These are phyloP conservation scores for Endomychus coccineus DNA, from an alignment of 2,888 invertebrate species.

Conservation along the genomic window DNA sequence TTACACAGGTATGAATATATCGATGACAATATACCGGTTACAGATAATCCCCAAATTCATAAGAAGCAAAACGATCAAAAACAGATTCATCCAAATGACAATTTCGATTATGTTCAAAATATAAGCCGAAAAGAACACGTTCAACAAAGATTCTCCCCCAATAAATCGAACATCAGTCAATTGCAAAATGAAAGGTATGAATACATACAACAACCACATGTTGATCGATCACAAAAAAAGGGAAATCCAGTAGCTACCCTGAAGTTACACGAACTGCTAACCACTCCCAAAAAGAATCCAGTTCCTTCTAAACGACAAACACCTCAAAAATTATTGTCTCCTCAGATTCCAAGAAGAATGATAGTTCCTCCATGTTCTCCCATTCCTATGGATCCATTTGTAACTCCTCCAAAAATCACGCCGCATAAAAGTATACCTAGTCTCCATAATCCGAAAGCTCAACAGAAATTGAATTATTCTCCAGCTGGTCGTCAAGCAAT, in stretches of 20 bases:
- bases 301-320: constrained; percentile 39
- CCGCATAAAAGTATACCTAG: constrained; percentile 8
- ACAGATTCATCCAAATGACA: constrained; percentile 10
- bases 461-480: constrained; percentile 52
- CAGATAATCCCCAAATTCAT: constrained; percentile 12
- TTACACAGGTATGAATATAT: constrained; percentile 30
- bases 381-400: constrained; percentile 39
- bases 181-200: constrained; percentile 9
- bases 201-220: constrained; percentile 17
- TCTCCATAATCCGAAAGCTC: constrained; percentile 47
- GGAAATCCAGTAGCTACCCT: constrained; percentile 57
- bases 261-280: constrained; percentile 65
- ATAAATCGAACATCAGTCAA: constrained; percentile 8
- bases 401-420: constrained; percentile 29
- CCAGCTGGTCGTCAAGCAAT: constrained; percentile 35
- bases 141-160: constrained; percentile 5
- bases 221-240: constrained; percentile 49
- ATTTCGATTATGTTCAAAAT: not conserved
- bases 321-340: constrained; percentile 44
- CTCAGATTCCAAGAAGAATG: constrained; percentile 28
- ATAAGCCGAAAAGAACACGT: too few relatives aligned
- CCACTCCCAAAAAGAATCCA: constrained; percentile 57
- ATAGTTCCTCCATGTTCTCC: constrained; percentile 33
- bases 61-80: constrained; percentile 1
- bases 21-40: constrained; percentile 18